Percentiles rank a stretch among this genome's conserved stretches.
Conservation (phyloP, 2,797 vertebrate species). For the Clarias platycephalus region DNA sequence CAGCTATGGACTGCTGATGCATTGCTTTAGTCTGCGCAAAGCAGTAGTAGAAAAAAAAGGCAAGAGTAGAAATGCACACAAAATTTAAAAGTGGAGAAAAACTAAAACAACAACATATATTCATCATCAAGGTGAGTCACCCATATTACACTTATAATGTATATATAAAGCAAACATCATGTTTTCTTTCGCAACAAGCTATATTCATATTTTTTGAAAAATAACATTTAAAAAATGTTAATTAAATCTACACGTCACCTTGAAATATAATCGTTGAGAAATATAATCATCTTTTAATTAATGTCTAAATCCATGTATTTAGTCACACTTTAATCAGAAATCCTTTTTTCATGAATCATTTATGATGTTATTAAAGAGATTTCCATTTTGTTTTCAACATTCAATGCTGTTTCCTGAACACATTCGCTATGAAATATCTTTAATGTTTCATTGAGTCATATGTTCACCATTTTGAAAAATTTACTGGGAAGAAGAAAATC, state of each 20-base stretch:
- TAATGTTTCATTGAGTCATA: background rate
- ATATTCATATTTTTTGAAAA: background rate
- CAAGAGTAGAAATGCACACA: background rate
- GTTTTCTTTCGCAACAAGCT: background rate
- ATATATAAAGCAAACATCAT: background rate
- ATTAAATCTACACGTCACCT: background rate
- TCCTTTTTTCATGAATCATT: background rate
- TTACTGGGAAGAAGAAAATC: background rate
- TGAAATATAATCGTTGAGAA: background rate
- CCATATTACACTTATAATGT: no score
- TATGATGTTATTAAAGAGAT: background rate
- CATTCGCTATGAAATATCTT: background rate
- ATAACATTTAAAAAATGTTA: background rate
- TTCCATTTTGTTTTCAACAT: background rate
- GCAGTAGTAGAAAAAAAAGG: background rate
- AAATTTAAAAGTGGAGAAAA: background rate
- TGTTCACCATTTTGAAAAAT: background rate
- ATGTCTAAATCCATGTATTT: background rate
- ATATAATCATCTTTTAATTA: background rate
- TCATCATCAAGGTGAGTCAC: background rate
- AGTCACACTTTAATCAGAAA: background rate
- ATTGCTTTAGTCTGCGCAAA: conserved; percentile 31
- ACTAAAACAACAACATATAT: no score
- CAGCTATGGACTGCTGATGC: conserved; percentile 62
- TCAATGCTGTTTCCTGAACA: background rate